Conservation (phyloP, 2,797 vertebrate genomes). For the Sylvilagus floridanus region DNA sequence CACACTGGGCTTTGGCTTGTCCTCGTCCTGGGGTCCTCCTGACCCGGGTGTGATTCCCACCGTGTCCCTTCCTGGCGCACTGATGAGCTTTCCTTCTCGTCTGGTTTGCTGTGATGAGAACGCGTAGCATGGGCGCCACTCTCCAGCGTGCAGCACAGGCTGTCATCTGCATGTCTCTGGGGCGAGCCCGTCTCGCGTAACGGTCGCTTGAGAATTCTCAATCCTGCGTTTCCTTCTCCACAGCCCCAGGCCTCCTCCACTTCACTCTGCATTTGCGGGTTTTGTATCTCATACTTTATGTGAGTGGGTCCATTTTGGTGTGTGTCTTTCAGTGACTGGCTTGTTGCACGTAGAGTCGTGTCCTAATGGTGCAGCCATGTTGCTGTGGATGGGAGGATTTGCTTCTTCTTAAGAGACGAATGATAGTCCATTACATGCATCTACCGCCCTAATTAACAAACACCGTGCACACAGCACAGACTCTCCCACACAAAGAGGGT, state of each 20-base stretch:
- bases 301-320: fast-evolving
- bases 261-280: neutral
- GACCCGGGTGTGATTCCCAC: neutral
- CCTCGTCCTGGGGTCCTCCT: neutral
- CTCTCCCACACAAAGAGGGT: too few relatives aligned
- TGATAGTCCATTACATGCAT: fast-evolving
- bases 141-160: fast-evolving
- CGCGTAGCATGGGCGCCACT: too few relatives aligned
- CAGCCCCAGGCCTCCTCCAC: fast-evolving
- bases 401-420: neutral
- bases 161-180: neutral
- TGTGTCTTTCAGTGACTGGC: neutral
- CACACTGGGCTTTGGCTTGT: neutral
- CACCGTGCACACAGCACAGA: too few relatives aligned
- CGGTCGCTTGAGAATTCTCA: fast-evolving
- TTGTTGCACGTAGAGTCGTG: fast-evolving
- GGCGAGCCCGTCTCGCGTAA: fast-evolving
- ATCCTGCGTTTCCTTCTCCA: fast-evolving
- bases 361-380: fast-evolving
- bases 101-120: too few relatives aligned
- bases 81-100: neutral
- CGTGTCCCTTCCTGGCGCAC: neutral
- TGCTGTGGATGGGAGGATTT: neutral
- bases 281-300: fast-evolving
- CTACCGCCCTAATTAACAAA: too few relatives aligned